Evolutionary conservation across 2,797 vertebrate genomes (phyloP), one percentile per base, ranked within the genome.

Genomic region (Atherinosoma microstoma): DNA sequence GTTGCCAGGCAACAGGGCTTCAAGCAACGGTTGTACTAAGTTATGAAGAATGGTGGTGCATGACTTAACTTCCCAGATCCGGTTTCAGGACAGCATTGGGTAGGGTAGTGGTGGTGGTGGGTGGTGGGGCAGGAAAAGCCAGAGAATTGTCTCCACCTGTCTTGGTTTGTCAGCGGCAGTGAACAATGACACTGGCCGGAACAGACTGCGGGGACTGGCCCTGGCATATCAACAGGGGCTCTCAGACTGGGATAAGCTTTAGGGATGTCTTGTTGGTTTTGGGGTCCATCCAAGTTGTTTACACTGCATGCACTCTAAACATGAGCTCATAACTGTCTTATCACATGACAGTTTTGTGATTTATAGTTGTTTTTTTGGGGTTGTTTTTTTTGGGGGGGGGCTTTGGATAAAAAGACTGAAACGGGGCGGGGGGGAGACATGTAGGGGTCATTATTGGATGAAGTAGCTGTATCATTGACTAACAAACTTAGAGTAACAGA

Each of bases 61-160:
- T 90, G 92, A 92, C 78, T 93, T 75, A 67, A 85, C 80, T 86
- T 90, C 87, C 70, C 83, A 60, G 93, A 94, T 95, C 92, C 16
- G 60, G 91, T 95, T 94, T 93, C 92, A 93, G 85, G 76, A 85
- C 3, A 77, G 78, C 75, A 79, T 76, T 18, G 27, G 80, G 77
- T 0, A 45, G 60, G 68, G 73, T 2, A 47, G 42, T 1, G 22
- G 40, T 12, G 49, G 54, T 45, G 56, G 63, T 22, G 47, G 35
- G 24, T 27, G 62, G 27, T 18, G 56, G 42, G 38, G 9, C 11
- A 57, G 56, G 30, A 59, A 76, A 78, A 88, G 84, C 75, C 73
- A 29, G 82, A 79, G 76, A 78, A 87, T 86, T 76, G 78, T 82
- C 82, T 90, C 91, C 91, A 93, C 90, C 93, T 94, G 93, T 92